Evolutionary conservation across 2,797 vertebrate genomes (phyloP).

Genomic region (Poecile montanus): DNA sequence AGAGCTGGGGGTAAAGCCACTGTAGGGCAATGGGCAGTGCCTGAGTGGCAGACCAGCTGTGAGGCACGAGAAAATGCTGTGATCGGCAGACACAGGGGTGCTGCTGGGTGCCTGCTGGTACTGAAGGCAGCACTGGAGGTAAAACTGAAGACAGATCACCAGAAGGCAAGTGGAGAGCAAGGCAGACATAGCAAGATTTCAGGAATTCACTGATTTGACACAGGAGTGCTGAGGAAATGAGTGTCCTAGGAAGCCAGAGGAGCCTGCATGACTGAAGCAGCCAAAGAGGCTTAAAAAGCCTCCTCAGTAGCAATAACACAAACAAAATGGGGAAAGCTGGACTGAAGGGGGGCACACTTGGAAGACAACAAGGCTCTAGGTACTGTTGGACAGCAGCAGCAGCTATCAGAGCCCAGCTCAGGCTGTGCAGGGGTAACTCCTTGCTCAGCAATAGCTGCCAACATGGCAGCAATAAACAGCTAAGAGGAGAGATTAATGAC

Average conservation of each 20-base stretch:
- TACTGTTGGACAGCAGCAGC: neutral
- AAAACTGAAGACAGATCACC: neutral
- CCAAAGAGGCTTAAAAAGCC: neutral
- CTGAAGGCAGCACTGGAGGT: neutral
- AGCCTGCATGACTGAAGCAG: neutral
- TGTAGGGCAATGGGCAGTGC: neutral
- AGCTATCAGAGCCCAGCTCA: neutral
- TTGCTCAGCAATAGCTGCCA: neutral
- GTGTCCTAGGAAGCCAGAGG: neutral
- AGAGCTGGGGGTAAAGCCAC: neutral
- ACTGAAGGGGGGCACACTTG: neutral
- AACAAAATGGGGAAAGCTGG: neutral
- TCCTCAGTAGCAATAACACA: neutral
- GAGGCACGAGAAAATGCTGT: neutral
- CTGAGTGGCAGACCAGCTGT: accelerated
- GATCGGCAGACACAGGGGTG: neutral
- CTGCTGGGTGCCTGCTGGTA: neutral
- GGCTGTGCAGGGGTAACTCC: neutral
- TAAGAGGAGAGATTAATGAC: constrained; percentile 1
- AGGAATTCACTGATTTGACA: neutral
- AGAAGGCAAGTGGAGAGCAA: neutral
- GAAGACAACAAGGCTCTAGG: neutral
- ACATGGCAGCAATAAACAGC: constrained; percentile 24
- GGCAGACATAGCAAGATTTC: neutral
- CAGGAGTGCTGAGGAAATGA: neutral